Evolutionary conservation across 2,888 invertebrate species (phyloP), one percentile per base, ranked within the genome.

Genomic region (Nomada ruficornis): DNA sequence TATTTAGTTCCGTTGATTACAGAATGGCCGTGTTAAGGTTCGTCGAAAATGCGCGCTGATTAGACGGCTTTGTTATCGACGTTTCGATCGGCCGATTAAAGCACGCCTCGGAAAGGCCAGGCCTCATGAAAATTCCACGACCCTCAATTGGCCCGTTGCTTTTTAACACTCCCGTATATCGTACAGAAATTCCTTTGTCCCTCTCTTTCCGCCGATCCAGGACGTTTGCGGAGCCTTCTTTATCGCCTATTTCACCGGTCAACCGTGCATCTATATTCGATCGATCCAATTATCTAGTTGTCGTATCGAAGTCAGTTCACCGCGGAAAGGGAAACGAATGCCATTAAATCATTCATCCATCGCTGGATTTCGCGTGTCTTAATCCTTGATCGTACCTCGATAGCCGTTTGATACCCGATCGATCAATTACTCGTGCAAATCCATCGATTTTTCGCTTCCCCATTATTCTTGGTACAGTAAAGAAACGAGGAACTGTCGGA

Each of bases 11-110:
- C 59, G 64, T 74, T 77, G 64, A 77, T 77, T 74, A 74, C 50
- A 60, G 59, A 76, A 70, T 18, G 20, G 36, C 23, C 54, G 68
- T 36, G 65, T 50, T 47, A 75, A 70, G 62, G 75, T 62, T n/a
- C 44, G 29, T 62, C n/a, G 52, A 23, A 70, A 70, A 76, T 60
- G 70, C 70, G 15, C 60, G 75, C 44, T 76, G 70, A 76, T 76
- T 76, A 76, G 75, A 76, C 70, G 70, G 70, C 52, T 65, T 67
- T 60, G 65, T 77, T 74, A 74, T 74, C 77, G 77, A 77, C 77
- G 74, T 74, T 74, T 74, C 74, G 50, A 68, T 59, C 74, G 74
- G 2, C 60, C 75, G 65, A 73, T 77, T 75, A 36, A 76, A 76
- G 62, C 44, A 13, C 44, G 77, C 44, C 63, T 42, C 55, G 47